Conservation (phyloP, 2,888 invertebrate species). For the Psococerastis gibbosa region DNA sequence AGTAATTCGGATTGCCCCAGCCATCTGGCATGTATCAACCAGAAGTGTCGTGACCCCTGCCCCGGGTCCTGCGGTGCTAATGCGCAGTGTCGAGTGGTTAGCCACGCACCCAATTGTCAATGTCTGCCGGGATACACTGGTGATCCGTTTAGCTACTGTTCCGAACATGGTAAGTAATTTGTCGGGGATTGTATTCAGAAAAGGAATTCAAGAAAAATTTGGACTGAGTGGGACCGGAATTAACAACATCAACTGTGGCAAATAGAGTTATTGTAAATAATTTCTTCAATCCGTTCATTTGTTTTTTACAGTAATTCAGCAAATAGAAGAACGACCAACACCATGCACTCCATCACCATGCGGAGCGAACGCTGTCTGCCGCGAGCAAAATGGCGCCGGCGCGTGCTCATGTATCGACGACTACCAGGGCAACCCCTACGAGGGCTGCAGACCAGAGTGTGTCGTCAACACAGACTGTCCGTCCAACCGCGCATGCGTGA, state of each 20-base stretch:
- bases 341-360: constrained; percentile 58
- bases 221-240: too few relatives aligned
- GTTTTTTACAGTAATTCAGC: neutral
- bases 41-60: constrained; percentile 53
- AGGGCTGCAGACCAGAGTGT: constrained; percentile 59
- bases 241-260: too few relatives aligned
- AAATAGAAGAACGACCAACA: neutral
- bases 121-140: constrained; percentile 48
- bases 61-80: constrained; percentile 53
- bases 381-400: constrained; percentile 44
- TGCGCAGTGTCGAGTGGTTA: constrained; percentile 50
- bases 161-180: constrained; percentile 16
- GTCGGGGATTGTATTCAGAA: too few relatives aligned
- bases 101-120: constrained; percentile 55
- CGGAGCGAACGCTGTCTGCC: constrained; percentile 61
- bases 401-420: constrained; percentile 48
- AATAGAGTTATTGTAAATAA: too few relatives aligned
- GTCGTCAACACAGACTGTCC: constrained; percentile 50
- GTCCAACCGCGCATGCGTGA: constrained; percentile 59
- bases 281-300: too few relatives aligned
- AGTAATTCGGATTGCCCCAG: constrained; percentile 51
- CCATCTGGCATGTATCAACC: constrained; percentile 46
- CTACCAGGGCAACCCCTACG: constrained; percentile 57
- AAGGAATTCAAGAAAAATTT: too few relatives aligned
- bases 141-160: constrained; percentile 31